These are phyloP conservation scores for Chanos chanos DNA, from an alignment of 2,797 vertebrate genomes.

Conservation along the genomic window DNA sequence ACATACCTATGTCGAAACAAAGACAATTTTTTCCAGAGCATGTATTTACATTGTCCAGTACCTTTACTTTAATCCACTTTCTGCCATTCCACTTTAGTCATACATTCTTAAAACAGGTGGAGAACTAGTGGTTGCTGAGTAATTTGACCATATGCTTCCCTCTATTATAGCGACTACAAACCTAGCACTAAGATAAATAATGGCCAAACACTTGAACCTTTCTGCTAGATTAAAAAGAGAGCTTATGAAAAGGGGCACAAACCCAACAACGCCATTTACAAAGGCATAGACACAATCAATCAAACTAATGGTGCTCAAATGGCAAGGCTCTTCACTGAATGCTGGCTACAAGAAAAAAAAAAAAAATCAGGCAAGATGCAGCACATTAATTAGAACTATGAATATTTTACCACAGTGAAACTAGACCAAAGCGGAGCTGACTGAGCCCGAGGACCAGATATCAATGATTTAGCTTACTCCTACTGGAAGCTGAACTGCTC, in stretches of 20 bases:
- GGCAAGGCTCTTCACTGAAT: slow-evolving; percentile 33
- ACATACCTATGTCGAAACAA: background rate
- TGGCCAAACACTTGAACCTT: slow-evolving; percentile 25
- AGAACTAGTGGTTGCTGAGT: slow-evolving; percentile 31
- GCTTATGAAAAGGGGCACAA: slow-evolving; percentile 34
- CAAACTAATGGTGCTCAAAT: slow-evolving; percentile 46
- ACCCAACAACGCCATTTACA: slow-evolving; percentile 32
- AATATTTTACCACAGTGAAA: background rate
- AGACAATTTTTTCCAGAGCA: no score
- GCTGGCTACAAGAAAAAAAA: slow-evolving; percentile 3
- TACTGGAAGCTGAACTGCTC: background rate
- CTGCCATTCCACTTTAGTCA: slow-evolving; percentile 5
- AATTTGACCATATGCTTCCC: slow-evolving; percentile 38
- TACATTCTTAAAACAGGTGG: slow-evolving; percentile 34
- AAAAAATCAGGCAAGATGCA: background rate
- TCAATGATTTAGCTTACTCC: slow-evolving; percentile 6
- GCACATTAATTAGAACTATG: background rate
- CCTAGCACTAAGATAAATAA: slow-evolving; percentile 29
- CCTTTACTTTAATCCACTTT: slow-evolving; percentile 12
- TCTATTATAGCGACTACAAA: slow-evolving; percentile 15
- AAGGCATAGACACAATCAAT: slow-evolving; percentile 37
- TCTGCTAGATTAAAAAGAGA: slow-evolving; percentile 46
- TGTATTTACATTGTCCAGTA: no score
- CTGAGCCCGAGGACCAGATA: background rate
- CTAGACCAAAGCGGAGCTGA: slow-evolving; percentile 2